Evolutionary conservation across 2,797 vertebrate genomes (phyloP).

Genomic region (Smutsia temminckii): DNA sequence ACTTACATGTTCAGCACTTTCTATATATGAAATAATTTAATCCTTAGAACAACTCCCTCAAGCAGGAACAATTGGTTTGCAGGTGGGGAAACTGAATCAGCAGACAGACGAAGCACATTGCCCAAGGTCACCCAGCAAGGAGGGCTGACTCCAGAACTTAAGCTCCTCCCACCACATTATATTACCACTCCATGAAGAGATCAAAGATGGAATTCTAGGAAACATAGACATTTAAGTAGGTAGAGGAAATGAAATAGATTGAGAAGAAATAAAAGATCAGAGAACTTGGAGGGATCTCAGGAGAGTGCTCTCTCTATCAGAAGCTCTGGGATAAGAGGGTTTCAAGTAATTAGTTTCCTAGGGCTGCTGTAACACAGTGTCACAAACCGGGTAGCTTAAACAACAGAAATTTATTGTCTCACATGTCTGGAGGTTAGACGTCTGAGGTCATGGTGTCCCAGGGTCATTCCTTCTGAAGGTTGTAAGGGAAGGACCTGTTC

Average conservation of each 20-base stretch:
- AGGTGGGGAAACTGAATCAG: not conserved
- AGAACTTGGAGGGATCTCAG: not conserved
- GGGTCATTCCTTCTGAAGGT: not conserved
- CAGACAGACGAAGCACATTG: conserved; percentile 3
- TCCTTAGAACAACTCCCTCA: conserved; percentile 27
- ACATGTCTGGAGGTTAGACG: not conserved
- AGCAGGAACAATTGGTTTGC: not conserved
- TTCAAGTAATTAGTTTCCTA: not conserved
- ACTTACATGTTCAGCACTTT: not conserved
- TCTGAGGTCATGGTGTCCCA: not conserved
- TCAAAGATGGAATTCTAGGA: not conserved
- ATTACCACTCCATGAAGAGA: not conserved
- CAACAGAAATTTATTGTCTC: not conserved
- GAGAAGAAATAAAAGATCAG: conserved; percentile 16
- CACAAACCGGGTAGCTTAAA: not conserved
- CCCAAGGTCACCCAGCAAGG: not conserved
- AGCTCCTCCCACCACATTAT: not conserved
- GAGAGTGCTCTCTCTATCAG: not conserved
- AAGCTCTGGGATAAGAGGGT: not conserved
- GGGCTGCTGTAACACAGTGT: not conserved
- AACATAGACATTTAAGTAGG: not conserved
- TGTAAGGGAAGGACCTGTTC: not conserved
- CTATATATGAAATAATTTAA: not conserved
- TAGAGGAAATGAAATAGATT: not conserved
- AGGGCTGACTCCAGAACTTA: not conserved